Evolutionary conservation across 2,797 vertebrate genomes (phyloP).

Genomic region (Zenarchopterus dispar): DNA sequence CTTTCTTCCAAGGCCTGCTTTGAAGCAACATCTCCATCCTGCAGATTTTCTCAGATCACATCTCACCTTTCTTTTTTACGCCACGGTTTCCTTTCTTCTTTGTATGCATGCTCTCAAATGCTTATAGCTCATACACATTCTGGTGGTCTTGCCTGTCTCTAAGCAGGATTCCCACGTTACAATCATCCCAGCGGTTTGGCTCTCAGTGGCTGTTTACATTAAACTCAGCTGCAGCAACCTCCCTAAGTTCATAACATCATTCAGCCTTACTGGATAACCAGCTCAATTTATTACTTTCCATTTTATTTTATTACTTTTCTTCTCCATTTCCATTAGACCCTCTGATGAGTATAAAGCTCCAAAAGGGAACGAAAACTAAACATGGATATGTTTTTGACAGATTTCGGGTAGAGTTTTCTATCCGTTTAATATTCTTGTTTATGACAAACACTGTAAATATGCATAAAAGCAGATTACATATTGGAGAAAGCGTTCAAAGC

Average conservation of each 20-base stretch:
- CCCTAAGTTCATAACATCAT: background rate
- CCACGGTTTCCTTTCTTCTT: background rate
- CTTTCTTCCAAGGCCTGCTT: background rate
- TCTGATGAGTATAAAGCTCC: background rate
- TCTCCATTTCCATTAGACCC: background rate
- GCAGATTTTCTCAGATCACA: background rate
- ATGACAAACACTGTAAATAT: background rate
- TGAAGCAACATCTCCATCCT: background rate
- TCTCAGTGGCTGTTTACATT: constrained; percentile 6
- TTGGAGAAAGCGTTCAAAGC: constrained; percentile 2
- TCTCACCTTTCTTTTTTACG: background rate
- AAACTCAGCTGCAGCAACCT: constrained; percentile 4
- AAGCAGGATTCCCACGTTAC: constrained; percentile 5
- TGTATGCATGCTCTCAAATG: background rate
- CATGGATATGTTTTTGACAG: background rate
- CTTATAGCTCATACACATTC: background rate
- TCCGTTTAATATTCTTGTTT: too few relatives aligned
- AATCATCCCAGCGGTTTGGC: constrained; percentile 9
- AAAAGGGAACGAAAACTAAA: background rate
- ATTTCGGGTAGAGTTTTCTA: too few relatives aligned
- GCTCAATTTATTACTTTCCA: constrained; percentile 1
- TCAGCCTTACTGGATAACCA: background rate
- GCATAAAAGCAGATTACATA: constrained; percentile 5
- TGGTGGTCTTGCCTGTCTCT: background rate
- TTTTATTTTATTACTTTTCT: background rate